Evolutionary conservation across 2,888 invertebrate species (phyloP).

Genomic region (Cerastoderma edule): DNA sequence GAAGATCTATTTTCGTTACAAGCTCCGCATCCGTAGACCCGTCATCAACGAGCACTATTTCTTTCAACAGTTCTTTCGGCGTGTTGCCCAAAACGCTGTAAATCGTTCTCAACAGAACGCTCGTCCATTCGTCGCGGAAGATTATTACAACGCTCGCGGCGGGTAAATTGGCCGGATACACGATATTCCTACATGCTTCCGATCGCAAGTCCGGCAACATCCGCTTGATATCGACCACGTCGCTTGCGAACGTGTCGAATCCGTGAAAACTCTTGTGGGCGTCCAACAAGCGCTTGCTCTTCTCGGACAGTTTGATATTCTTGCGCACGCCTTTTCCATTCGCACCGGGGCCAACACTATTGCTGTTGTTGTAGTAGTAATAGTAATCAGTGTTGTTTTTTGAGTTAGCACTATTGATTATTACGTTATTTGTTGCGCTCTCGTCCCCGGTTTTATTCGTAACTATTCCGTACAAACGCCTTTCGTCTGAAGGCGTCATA

Average conservation of each 20-base stretch:
- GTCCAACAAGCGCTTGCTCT: neutral
- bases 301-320: neutral
- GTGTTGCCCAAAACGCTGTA: slow-evolving; percentile 57
- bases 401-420: too few species aligned
- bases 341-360: slow-evolving; percentile 47
- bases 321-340: slow-evolving; percentile 29
- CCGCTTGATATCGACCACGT: slow-evolving; percentile 33
- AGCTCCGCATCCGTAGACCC: slow-evolving; percentile 30
- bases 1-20: slow-evolving; percentile 31
- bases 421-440: too few species aligned
- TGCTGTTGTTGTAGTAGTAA: too few species aligned
- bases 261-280: slow-evolving; percentile 17
- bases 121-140: slow-evolving; percentile 59
- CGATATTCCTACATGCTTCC: slow-evolving; percentile 25
- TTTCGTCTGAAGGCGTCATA: too few species aligned
- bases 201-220: slow-evolving; percentile 36
- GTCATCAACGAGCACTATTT: slow-evolving; percentile 58
- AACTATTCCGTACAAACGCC: too few species aligned
- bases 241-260: slow-evolving; percentile 45
- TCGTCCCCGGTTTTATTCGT: too few species aligned
- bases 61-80: slow-evolving; percentile 44
- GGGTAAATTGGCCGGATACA: slow-evolving; percentile 36
- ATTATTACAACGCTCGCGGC: slow-evolving; percentile 49
- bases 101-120: slow-evolving; percentile 51
- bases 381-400: too few species aligned